Percentiles rank a stretch among this genome's conserved stretches.
These are phyloP conservation scores for Zygogramma bicolorata DNA, from an alignment of 2,888 invertebrate species.

Conservation along the genomic window DNA sequence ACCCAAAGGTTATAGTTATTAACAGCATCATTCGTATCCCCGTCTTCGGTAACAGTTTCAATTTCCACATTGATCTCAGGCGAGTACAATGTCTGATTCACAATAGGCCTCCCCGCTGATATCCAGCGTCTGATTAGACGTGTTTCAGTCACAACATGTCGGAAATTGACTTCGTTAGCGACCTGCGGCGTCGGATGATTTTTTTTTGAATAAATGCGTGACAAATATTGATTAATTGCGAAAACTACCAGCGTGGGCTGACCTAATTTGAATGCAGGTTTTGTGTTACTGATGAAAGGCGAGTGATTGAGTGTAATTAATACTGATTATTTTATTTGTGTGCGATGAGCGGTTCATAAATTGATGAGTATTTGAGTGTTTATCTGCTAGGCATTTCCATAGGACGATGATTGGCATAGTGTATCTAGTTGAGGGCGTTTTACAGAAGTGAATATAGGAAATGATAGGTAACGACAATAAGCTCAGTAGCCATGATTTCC, in stretches of 20 bases:
- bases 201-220: constrained; percentile 41
- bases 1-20: too few species aligned
- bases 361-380: background rate
- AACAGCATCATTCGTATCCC: too few species aligned
- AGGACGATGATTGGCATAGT: too few species aligned
- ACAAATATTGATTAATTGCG: constrained; percentile 49
- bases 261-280: background rate
- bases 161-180: constrained; percentile 49
- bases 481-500: too few species aligned
- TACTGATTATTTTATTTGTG: background rate
- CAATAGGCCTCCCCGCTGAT: constrained; percentile 42
- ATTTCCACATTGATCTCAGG: too few species aligned
- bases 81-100: constrained; percentile 23
- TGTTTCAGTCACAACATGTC: constrained; percentile 44
- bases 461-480: too few species aligned
- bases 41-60: too few species aligned
- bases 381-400: background rate
- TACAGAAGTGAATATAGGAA: too few species aligned
- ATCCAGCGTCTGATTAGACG: constrained; percentile 42
- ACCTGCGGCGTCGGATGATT: constrained; percentile 44
- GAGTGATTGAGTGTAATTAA: background rate
- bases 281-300: background rate
- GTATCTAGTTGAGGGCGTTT: too few species aligned
- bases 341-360: background rate
- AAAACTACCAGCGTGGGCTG: constrained; percentile 18